phyloP scores from a whole-genome alignment of 2,888 invertebrate genomes.

The Mylabris sibirica region DNA sequence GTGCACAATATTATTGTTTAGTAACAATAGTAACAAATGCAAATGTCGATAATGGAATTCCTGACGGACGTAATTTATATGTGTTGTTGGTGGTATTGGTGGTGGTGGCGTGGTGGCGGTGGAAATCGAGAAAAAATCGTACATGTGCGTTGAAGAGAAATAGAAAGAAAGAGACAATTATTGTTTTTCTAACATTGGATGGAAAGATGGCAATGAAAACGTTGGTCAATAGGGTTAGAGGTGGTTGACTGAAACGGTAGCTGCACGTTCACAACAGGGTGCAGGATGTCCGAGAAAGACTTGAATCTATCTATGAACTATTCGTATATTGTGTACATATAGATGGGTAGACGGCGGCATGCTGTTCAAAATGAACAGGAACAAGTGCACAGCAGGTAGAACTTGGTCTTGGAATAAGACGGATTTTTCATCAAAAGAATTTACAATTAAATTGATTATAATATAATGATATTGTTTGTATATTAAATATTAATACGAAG shows the following conservation, averaged over 20 bases:
- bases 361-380: not conserved
- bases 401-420: not conserved
- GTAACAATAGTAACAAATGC: slow-evolving; percentile 52
- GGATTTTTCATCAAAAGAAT: not conserved
- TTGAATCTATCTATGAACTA: not conserved
- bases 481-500: not conserved
- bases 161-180: not conserved
- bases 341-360: not conserved
- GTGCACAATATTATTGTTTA: slow-evolving; percentile 48
- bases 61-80: slow-evolving; percentile 39
- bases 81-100: slow-evolving; percentile 12
- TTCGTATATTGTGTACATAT: no score
- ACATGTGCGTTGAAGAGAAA: not conserved
- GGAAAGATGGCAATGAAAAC: not conserved
- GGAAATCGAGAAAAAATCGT: not conserved
- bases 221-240: slow-evolving; percentile 41
- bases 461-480: not conserved
- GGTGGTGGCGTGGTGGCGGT: no score
- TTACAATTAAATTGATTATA: not conserved
- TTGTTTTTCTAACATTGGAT: no score
- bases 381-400: not conserved
- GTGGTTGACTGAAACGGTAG: slow-evolving; percentile 42
- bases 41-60: slow-evolving; percentile 49
- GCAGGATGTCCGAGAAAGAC: slow-evolving; percentile 19
- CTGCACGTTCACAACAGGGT: slow-evolving; percentile 42